Evolutionary conservation across 2,888 invertebrate species (phyloP), one percentile per base, ranked within the genome.

Genomic region (Dasysyrphus albostriatus): DNA sequence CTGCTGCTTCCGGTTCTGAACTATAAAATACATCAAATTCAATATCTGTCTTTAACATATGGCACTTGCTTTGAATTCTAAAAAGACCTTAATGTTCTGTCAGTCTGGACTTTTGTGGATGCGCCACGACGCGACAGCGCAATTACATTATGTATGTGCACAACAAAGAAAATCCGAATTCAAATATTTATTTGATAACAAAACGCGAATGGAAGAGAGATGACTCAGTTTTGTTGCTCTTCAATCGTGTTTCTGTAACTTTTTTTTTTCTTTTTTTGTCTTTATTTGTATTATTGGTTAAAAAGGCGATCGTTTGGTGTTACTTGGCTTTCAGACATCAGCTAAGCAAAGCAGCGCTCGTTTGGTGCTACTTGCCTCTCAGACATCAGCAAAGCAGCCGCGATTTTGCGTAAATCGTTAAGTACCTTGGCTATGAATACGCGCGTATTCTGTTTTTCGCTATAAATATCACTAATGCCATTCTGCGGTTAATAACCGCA

Each of bases 401-500:
- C 47, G 74, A 75, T 69, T 81, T 85, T 75, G 78, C 87, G 83
- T 78, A 83, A 85, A 85, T 73, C 73, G 73, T 82, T 82, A 78
- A 85, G 73, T 74, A 82, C 69, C 54, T 69, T 34, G 51, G 29
- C 70, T 70, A 63, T 75, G 63, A 61, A 58, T 69, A 70, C 65
- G 59, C 34, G 34, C 19, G 49, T 37, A 67, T 83, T 77, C 78
- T 65, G 69, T 34, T 77, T 78, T 87, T 79, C 47, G 70, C 83
- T 87, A 87, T 87, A 87, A 83, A 87, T 87, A 87, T 87, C 83
- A 83, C 75, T 83, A 87, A 83, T 83, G 87, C 83, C 59, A 87
- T 87, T 87, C 42, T 87, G 87, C 87, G 87, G 87, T 87, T 87
- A 87, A 79, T 87, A 87, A 87, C 83, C 87, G 87, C 87, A 72